Evolutionary conservation across 2,888 invertebrate species (phyloP).

Genomic region (Steinernema scapterisci): DNA sequence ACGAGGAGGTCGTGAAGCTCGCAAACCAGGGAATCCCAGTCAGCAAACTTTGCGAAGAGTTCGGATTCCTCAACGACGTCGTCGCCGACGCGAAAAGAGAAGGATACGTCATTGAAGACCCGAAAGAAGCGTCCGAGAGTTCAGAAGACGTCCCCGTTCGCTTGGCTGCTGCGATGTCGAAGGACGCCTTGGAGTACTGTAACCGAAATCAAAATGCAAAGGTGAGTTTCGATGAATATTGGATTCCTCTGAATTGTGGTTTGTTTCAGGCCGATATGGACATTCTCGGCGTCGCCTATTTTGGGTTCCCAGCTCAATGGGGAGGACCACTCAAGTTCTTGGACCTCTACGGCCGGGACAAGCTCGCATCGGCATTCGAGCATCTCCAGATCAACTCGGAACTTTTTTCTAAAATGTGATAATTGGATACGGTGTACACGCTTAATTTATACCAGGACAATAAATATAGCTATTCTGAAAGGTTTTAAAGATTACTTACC

Average conservation of each 20-base stretch:
- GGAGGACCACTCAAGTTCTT: conserved; percentile 89
- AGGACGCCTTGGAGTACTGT: conserved; percentile 80
- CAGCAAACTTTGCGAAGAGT: background rate
- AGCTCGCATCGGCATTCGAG: conserved; percentile 88
- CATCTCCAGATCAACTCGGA: conserved; percentile 53
- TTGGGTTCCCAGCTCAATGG: conserved; percentile 97
- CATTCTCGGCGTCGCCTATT: conserved; percentile 96
- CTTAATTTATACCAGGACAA: too few relatives aligned
- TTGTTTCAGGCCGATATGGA: conserved; percentile 83
- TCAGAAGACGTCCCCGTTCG: conserved; percentile 85
- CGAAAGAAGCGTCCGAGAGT: conserved; percentile 73
- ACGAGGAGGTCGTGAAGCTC: conserved; percentile 78
- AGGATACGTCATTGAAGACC: conserved; percentile 77
- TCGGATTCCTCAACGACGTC: conserved; percentile 96
- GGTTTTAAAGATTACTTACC: too few relatives aligned
- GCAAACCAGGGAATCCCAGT: conserved; percentile 77
- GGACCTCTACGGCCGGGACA: conserved; percentile 87
- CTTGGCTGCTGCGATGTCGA: conserved; percentile 90
- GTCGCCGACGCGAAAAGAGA: conserved; percentile 96
- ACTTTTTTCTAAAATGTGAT: too few relatives aligned
- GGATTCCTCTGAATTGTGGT: too few relatives aligned
- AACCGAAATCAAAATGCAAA: conserved; percentile 77
- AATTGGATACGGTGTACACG: too few relatives aligned
- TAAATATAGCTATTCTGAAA: too few relatives aligned
- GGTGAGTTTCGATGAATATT: too few relatives aligned